A percentile compares a stretch with the other conserved stretches of the same genome.
Conservation (phyloP, 30 jellyfish, hydroid and myxozoan genomes). For the Hydractinia symbiolongicarpus region DNA sequence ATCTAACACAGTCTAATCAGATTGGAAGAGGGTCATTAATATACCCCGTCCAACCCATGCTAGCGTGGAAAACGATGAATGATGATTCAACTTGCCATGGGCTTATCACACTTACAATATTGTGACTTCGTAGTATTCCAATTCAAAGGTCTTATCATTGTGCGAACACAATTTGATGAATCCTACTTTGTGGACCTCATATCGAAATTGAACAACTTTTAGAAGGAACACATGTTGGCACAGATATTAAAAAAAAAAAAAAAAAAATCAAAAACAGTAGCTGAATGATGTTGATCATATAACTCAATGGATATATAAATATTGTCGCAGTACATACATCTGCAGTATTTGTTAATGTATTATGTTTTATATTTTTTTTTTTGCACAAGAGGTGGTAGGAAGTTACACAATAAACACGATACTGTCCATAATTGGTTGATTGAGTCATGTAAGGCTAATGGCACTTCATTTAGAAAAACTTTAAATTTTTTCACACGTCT, state of each 20-base stretch:
- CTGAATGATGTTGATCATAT: neutral
- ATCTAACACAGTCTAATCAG: no score
- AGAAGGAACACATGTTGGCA: neutral
- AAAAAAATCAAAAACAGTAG: neutral
- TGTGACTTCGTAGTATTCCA: constrained; percentile 18
- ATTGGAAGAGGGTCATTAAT: no score
- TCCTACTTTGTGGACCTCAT: neutral
- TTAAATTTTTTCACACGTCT: no score
- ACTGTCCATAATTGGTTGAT: constrained; percentile 16
- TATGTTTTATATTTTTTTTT: no score
- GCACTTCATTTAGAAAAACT: neutral
- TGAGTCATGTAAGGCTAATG: constrained; percentile 6
- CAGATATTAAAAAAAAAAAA: neutral
- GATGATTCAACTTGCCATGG: constrained; percentile 46
- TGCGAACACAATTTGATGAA: constrained; percentile 32
- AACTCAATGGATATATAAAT: no score
- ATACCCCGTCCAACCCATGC: no score
- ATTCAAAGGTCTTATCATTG: constrained; percentile 35
- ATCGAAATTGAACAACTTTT: neutral
- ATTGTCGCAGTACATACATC: no score
- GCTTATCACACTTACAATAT: constrained; percentile 34
- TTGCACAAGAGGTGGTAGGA: no score
- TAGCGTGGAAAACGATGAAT: constrained; percentile 25
- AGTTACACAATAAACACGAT: no score
- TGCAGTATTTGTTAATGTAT: no score